These are phyloP conservation scores for Prosopocoilus inquinatus DNA, from an alignment of 2,888 invertebrate species.

Conservation along the genomic window DNA sequence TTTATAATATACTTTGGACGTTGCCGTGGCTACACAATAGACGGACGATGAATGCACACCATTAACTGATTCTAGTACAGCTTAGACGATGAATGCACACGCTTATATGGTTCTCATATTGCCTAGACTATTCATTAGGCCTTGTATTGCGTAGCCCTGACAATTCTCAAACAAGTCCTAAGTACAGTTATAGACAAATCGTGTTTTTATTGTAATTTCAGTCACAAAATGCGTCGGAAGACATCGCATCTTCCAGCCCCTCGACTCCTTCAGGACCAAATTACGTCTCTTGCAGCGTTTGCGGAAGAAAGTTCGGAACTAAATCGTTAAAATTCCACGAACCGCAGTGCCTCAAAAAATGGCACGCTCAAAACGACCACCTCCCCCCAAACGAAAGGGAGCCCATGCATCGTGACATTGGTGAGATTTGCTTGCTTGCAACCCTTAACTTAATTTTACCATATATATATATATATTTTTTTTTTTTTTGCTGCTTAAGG, in stretches of 20 bases:
- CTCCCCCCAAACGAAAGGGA: slow-evolving; percentile 53
- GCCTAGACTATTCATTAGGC: too few relatives aligned
- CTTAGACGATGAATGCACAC: too few relatives aligned
- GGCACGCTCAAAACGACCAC: slow-evolving; percentile 59
- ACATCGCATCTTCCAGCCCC: slow-evolving; percentile 44
- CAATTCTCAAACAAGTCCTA: too few relatives aligned
- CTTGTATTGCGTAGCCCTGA: too few relatives aligned
- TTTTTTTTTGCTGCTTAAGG: not conserved
- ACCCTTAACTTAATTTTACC: not conserved
- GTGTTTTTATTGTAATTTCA: slow-evolving; percentile 10
- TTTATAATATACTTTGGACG: too few relatives aligned
- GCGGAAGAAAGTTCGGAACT: slow-evolving; percentile 64
- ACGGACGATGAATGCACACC: too few relatives aligned
- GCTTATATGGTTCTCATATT: too few relatives aligned
- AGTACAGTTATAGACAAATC: too few relatives aligned
- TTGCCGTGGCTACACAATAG: too few relatives aligned
- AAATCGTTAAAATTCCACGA: slow-evolving; percentile 65
- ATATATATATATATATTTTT: not conserved
- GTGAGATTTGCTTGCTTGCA: slow-evolving; percentile 4
- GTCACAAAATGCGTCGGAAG: slow-evolving; percentile 44
- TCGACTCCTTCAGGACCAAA: slow-evolving; percentile 46
- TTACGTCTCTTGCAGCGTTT: slow-evolving; percentile 60
- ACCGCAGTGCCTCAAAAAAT: slow-evolving; percentile 65
- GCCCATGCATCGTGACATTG: slow-evolving; percentile 8
- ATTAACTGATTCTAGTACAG: too few relatives aligned